phyloP scores from a whole-genome alignment of 2,113 vertebrate species.

The Diadophis punctatus region DNA sequence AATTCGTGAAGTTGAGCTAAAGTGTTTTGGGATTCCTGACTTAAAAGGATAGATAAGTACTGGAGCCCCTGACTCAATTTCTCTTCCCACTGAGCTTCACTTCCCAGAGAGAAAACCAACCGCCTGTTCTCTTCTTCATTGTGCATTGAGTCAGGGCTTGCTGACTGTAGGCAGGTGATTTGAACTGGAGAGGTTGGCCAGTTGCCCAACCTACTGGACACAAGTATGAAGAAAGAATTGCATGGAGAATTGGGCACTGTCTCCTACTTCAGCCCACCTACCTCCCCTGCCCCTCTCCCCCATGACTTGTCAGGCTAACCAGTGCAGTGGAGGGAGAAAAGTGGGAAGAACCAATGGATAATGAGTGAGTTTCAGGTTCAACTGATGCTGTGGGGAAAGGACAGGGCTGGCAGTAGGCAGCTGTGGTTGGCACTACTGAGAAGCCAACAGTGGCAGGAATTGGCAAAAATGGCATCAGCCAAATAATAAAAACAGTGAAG shows the following conservation, averaged over 20 bases:
- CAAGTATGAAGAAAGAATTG: neutral
- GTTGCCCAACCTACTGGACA: neutral
- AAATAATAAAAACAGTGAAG: neutral
- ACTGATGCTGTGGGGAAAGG: neutral
- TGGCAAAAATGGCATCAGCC: neutral
- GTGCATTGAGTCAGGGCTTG: neutral
- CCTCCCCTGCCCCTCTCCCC: neutral
- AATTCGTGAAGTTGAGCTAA: neutral
- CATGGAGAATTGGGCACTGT: neutral
- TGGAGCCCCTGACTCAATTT: neutral
- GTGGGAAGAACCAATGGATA: neutral
- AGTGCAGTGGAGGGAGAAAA: neutral
- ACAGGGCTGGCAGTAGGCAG: neutral
- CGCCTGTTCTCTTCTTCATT: neutral
- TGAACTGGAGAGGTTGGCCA: neutral
- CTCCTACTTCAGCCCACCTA: neutral
- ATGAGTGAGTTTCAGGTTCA: neutral
- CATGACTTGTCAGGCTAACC: neutral
- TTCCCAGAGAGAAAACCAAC: neutral
- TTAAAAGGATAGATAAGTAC: neutral
- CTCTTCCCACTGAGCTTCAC: neutral
- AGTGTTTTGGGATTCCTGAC: neutral
- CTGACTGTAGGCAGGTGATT: neutral
- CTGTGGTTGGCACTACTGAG: neutral
- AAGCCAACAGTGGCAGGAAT: neutral